Base-by-base conservation (phyloP, 1,140 invertebrate genomes). In the Limonius californicus region DNA sequence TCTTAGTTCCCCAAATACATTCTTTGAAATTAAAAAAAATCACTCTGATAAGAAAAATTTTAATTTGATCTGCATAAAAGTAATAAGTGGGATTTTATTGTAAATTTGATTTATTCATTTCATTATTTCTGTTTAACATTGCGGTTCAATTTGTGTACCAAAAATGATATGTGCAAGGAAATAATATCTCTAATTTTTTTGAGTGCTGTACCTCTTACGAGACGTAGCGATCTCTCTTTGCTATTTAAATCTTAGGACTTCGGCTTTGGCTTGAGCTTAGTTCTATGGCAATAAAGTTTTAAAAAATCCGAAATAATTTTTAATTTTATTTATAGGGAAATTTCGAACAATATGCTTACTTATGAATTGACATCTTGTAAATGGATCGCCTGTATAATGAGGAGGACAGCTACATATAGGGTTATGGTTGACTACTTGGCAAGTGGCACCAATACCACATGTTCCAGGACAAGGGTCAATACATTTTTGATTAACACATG, bases 361-460 rank as follows among this genome's bases (percentile, higher is more conserved):
- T 71, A 74, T 74, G 54, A 68, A 70, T 1, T 61, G 42, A 60
- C 88, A 90, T 68, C 83, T 82, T 18, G 83, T 74, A 67, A 83
- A 86, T 18, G 87, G 82, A 74, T 88, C 83, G 30, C 87, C 87
- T 15, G 81, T 82, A 67, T 81, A 85, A 14, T 85, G 84, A 18
- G 69, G 47, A 18, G 79, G 69, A 71, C 87, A 89, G 61, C 77
- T 78, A 72, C 87, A 88, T 18, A 78, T 81, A 4, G 87, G 85
- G 35, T 81, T 74, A 68, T 88, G 87, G 71, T 85, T 85, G 19
- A 86, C 74, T 1, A 86, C 82, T 47, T 78, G 78, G 73, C 88
- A 90, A 66, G 84, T 79, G 2, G 87, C 84, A 72, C 87, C 85
- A 39, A 78, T 39, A 27, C 86, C 87, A 69, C 88, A 90, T 12